Conservation (phyloP, 2,888 invertebrate genomes). For the Ariolimax columbianus region DNA sequence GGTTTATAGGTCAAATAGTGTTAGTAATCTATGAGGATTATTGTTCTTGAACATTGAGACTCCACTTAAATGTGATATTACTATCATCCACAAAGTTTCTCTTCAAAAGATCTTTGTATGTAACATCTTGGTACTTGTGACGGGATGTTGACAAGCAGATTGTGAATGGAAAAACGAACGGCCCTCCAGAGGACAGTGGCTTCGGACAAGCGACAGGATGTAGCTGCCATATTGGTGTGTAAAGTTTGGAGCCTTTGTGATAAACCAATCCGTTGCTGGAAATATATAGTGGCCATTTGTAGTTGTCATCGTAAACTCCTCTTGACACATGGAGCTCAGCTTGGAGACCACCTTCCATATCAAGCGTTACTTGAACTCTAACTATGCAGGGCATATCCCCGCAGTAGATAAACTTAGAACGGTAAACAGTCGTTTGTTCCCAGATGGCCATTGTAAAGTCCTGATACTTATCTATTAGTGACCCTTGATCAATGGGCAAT, state of each 20-base stretch:
- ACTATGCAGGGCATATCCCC: background rate
- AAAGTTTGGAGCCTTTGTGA: background rate
- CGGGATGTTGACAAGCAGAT: background rate
- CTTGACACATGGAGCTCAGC: background rate
- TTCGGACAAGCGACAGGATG: background rate
- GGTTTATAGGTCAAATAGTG: too few relatives aligned
- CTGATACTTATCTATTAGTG: background rate
- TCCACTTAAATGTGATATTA: background rate
- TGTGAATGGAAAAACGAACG: background rate
- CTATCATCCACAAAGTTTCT: background rate
- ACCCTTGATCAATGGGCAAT: background rate
- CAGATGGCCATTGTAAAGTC: background rate
- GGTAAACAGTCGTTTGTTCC: background rate
- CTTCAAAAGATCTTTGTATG: background rate
- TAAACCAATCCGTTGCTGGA: background rate
- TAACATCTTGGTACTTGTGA: background rate
- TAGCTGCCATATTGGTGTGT: constrained; percentile 9
- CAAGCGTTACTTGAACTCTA: background rate
- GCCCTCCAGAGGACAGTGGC: too few relatives aligned
- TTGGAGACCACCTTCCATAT: background rate
- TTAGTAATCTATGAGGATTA: too few relatives aligned
- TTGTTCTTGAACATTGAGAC: background rate
- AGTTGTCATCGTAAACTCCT: background rate
- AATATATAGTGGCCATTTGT: constrained; percentile 13
- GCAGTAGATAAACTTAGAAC: background rate